A percentile compares a stretch with the other conserved stretches of the same genome.
These are phyloP conservation scores for Smittia sp. DNA, from an alignment of 2,888 invertebrate species.

Conservation along the genomic window DNA sequence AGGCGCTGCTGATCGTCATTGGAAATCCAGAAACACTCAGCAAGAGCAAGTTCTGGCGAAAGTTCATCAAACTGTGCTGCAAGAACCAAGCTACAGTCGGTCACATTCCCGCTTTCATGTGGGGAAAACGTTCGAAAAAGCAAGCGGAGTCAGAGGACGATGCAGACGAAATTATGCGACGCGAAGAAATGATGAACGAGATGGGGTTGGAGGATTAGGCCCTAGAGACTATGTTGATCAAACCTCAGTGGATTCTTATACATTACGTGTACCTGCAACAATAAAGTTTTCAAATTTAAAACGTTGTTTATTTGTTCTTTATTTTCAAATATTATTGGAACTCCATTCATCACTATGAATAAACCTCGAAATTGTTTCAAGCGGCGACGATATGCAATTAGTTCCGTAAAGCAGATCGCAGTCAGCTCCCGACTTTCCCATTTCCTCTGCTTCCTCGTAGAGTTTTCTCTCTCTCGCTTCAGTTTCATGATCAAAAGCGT, in stretches of 20 bases:
- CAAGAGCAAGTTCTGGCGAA: background rate
- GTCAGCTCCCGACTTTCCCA: conserved; percentile 48
- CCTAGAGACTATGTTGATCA: no score
- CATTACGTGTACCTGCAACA: no score
- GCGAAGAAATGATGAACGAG: conserved; percentile 2
- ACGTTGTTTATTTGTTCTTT: background rate
- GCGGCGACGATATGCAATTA: conserved; percentile 46
- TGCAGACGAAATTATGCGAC: background rate
- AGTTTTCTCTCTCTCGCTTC: conserved; percentile 47
- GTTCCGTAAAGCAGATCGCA: conserved; percentile 48
- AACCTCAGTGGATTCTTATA: no score
- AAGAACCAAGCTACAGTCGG: background rate
- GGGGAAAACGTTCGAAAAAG: background rate
- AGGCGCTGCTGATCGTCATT: conserved; percentile 22
- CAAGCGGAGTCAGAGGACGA: background rate
- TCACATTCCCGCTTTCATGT: background rate
- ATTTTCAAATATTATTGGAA: conserved; percentile 24
- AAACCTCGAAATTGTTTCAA: conserved; percentile 43
- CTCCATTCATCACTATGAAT: no score
- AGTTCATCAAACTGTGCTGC: conserved; percentile 13
- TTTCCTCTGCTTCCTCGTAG: conserved; percentile 50
- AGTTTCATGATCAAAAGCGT: conserved; percentile 58
- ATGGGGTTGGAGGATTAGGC: background rate
- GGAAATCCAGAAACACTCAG: conserved; percentile 23
- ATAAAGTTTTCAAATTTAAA: no score